Base-by-base conservation (phyloP, 1,140 invertebrate genomes). In the Gonatopus flavifemur region DNA sequence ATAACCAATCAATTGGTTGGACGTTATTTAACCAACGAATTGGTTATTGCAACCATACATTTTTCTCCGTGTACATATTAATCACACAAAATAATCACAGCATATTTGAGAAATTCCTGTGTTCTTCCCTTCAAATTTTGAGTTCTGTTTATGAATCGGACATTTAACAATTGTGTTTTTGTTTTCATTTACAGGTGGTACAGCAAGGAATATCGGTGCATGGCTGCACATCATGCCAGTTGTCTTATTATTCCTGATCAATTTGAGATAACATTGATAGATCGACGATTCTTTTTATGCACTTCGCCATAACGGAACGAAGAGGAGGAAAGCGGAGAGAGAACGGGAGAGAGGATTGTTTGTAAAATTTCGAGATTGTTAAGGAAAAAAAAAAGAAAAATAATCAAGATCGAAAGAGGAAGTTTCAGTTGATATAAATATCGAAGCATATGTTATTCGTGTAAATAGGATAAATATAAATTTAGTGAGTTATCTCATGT, bases 181-280 rank as follows among this genome's bases (percentile, higher is more conserved):
- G n/a, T n/a, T n/a, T n/a, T n/a, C n/a, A n/a, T n/a, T 71, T 72
- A 28, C 38, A 75, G 76, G 64, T 41, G 67, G 51, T 20, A 61
- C 69, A 53, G 50, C 63, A 8, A 62, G 46, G 50, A 53, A 42
- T 28, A 49, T 45, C 20, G 68, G 57, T 44, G 57, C 66, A 40
- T 76, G 70, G 67, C 56, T 68, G 21, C 59, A 62, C 35, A 52
- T 63, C 10, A 48, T 64, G 41, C 48, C 55, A 35, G 51, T 65
- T n/a, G 39, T 62, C 19, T 60, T 64, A 51, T 55, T 66, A 40
- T 53, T 73, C 36, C 57, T 74, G 38, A 66, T 48, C 50, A 63
- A 55, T 55, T 46, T 70, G 42, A 78, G 76, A 78, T 78, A 78
- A 78, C 76, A 76, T 65, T 64, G 48, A 70, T 73, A 50, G 74